Percentiles rank a stretch among this genome's conserved stretches.
Evolutionary conservation across 2,888 invertebrate genomes (phyloP).

Genomic region (Luperina testacea): DNA sequence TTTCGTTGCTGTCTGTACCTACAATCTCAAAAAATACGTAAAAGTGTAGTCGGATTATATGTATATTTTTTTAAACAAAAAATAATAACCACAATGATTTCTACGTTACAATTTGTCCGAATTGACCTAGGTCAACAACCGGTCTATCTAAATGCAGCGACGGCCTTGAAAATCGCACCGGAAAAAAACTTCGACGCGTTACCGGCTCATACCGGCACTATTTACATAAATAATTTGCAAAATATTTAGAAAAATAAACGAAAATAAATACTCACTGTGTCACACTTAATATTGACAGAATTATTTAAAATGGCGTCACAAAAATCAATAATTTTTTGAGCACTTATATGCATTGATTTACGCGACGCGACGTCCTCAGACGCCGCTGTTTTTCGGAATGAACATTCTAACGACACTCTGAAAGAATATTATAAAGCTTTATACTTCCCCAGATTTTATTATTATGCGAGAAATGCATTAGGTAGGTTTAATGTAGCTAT

Average conservation of each 20-base stretch:
- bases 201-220: too few species aligned
- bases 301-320: slow-evolving; percentile 18
- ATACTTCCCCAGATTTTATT: too few species aligned
- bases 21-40: neutral
- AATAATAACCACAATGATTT: too few species aligned
- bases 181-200: neutral
- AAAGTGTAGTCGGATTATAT: too few species aligned
- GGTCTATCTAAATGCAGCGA: slow-evolving; percentile 1
- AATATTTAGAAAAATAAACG: neutral
- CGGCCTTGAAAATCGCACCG: slow-evolving; percentile 16
- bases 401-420: too few species aligned
- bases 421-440: too few species aligned
- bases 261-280: slow-evolving; percentile 20
- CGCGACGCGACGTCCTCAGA: neutral
- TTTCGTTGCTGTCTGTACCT: neutral
- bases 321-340: slow-evolving; percentile 24
- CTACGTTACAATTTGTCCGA: neutral
- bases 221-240: neutral
- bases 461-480: neutral
- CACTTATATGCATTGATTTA: slow-evolving; percentile 27
- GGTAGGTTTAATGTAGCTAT: neutral
- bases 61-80: too few species aligned
- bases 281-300: neutral
- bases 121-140: slow-evolving; percentile 36
- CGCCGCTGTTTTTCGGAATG: neutral